These are phyloP conservation scores for Lordiphosa collinella DNA, from an alignment of 1,140 invertebrate genomes.

Conservation along the genomic window DNA sequence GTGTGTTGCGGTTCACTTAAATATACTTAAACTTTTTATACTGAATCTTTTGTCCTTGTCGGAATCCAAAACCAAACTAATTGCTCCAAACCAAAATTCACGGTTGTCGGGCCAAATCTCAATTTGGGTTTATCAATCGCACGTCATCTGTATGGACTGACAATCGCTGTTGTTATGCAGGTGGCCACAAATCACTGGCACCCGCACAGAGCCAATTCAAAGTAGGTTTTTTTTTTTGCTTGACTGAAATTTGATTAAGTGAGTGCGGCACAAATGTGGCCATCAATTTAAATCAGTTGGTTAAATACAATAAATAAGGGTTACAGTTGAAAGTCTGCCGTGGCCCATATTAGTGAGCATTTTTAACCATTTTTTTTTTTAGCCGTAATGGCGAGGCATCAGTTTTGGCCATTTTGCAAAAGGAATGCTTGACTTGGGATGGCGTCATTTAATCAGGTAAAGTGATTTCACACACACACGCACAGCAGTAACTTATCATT, in stretches of 20 bases:
- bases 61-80: too few species aligned
- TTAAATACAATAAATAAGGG: slow-evolving; percentile 63
- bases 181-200: slow-evolving; percentile 29
- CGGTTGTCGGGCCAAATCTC: too few species aligned
- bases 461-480: slow-evolving; percentile 52
- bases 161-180: slow-evolving; percentile 36
- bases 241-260: slow-evolving; percentile 71
- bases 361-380: slow-evolving; percentile 60
- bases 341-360: slow-evolving; percentile 61
- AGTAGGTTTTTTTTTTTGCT: slow-evolving; percentile 8
- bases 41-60: too few species aligned
- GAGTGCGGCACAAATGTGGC: slow-evolving; percentile 49
- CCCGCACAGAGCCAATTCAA: slow-evolving; percentile 34
- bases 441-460: slow-evolving; percentile 74
- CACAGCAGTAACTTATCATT: slow-evolving; percentile 59
- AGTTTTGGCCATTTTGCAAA: slow-evolving; percentile 42
- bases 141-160: background rate
- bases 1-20: slow-evolving; percentile 4
- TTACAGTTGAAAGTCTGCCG: slow-evolving; percentile 18
- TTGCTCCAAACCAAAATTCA: too few species aligned
- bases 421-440: slow-evolving; percentile 35
- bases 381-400: slow-evolving; percentile 47
- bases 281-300: slow-evolving; percentile 71
- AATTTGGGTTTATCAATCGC: slow-evolving; percentile 23
- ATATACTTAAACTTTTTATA: background rate